phyloP scores from a whole-genome alignment of 92 coral and sea anemone genomes.

The Zoanthus sociatus region DNA sequence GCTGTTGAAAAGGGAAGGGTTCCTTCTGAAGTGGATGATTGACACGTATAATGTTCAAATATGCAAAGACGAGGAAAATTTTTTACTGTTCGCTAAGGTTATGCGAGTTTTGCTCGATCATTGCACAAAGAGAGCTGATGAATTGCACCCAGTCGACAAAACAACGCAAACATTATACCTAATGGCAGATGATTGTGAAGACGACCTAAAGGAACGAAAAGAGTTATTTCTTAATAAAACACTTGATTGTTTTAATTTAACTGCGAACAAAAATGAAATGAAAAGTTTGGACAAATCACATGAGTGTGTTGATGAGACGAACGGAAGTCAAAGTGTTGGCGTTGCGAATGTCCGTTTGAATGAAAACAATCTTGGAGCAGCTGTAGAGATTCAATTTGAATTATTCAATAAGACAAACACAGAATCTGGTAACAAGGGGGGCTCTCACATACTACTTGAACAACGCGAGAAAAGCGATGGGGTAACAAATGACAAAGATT shows the following conservation, averaged over 20 bases:
- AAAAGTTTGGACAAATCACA: neutral
- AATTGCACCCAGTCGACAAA: conserved; percentile 34
- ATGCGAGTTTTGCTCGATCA: conserved; percentile 68
- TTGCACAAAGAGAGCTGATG: conserved; percentile 35
- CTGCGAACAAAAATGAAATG: neutral
- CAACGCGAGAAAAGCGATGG: conserved; percentile 59
- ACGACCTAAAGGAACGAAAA: conserved; percentile 9
- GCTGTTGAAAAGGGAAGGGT: conserved; percentile 77
- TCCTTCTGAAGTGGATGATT: conserved; percentile 78
- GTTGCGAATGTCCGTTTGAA: conserved; percentile 44
- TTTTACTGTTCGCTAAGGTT: conserved; percentile 56
- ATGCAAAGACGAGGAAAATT: conserved; percentile 43
- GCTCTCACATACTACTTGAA: conserved; percentile 54
- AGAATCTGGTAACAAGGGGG: conserved; percentile 66
- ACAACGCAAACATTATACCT: conserved; percentile 24
- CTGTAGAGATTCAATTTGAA: conserved; percentile 78
- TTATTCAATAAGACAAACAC: conserved; percentile 81
- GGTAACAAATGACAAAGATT: conserved; percentile 68
- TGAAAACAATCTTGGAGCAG: conserved; percentile 53
- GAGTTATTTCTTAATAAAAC: conserved; percentile 14
- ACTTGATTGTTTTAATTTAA: conserved; percentile 7
- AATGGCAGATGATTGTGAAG: conserved; percentile 27
- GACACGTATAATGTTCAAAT: conserved; percentile 56
- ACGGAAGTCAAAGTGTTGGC: conserved; percentile 24
- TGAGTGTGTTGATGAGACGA: conserved; percentile 5